Conservation (phyloP, 2,888 invertebrate species). For the Dorcus parallelipipedus region DNA sequence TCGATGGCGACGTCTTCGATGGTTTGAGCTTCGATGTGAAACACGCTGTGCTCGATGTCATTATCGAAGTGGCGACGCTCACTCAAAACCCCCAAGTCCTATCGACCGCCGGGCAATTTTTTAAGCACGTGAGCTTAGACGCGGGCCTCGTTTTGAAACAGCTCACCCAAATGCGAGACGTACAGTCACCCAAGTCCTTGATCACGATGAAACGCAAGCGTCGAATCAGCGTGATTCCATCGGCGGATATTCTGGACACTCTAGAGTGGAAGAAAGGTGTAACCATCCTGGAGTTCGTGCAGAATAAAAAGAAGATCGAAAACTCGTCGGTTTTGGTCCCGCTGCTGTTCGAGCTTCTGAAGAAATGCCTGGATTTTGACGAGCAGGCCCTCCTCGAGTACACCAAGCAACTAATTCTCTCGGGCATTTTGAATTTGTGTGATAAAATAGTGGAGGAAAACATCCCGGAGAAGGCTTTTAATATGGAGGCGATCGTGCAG, state of each 20-base stretch:
- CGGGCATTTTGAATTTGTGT: constrained; percentile 71
- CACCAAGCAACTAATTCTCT: constrained; percentile 80
- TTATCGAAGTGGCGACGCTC: constrained; percentile 56
- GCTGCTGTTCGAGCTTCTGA: constrained; percentile 72
- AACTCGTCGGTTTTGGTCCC: constrained; percentile 67
- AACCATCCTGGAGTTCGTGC: constrained; percentile 77
- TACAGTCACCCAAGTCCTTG: constrained; percentile 46
- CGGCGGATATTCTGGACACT: constrained; percentile 61
- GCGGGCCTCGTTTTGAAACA: constrained; percentile 59
- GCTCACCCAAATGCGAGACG: constrained; percentile 59
- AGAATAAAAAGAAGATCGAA: constrained; percentile 76
- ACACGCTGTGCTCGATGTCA: constrained; percentile 50
- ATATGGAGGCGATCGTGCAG: constrained; percentile 79
- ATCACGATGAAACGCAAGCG: constrained; percentile 45
- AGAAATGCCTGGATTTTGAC: constrained; percentile 75
- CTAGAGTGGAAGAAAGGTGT: constrained; percentile 76
- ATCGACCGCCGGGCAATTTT: constrained; percentile 59
- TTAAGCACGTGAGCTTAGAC: constrained; percentile 65
- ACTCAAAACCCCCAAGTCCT: constrained; percentile 60
- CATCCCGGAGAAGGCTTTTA: constrained; percentile 52
- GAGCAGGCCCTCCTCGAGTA: constrained; percentile 83
- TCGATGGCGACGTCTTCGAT: constrained; percentile 56
- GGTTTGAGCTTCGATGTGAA: constrained; percentile 52
- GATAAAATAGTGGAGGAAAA: constrained; percentile 54
- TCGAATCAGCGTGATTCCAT: constrained; percentile 49